Evolutionary conservation across 2,113 vertebrate genomes (phyloP), one percentile per base, ranked within the genome.

Genomic region (Lophura nycthemera): DNA sequence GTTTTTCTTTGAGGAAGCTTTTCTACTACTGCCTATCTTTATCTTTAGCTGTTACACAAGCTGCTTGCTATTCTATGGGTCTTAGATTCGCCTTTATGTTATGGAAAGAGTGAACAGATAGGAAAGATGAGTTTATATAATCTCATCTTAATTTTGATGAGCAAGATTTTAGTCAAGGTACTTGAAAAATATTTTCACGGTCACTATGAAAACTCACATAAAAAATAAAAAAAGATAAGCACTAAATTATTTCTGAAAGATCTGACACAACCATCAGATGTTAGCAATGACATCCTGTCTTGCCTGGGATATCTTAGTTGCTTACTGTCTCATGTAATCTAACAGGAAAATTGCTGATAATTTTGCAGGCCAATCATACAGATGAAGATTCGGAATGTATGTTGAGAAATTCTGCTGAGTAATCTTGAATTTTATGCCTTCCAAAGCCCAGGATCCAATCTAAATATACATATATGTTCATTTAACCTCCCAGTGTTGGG

Each of bases 221-320:
- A 47, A 60, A 93, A 89, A 84, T 6, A 78, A 9, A 30, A 30
- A 52, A 40, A 29, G 83, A 65, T 67, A 61, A 85, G 29, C 42
- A 70, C 54, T n/a, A 82, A 40, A 38, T 45, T 47, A 75, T 14
- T 90, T 88, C 61, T 78, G 69, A 52, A 83, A 32, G 50, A 10
- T 40, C 27, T 85, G 32, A 65, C 32, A 47, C 32, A 86, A 61
- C 8, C 34, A 1, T 18, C 47, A 67, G 14, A 69, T 30, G 18
- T 59, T 74, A 76, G 34, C 72, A 86, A 52, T 40, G 79, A 84
- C 65, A 83, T 91, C 86, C 81, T 91, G 43, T 87, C 67, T 87
- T 89, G 84, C 48, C 80, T 89, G 63, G 59, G 48, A 79, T 84
- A 65, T 69, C 73, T 90, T 6, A 3, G 16, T 75, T 36, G n/a